Percentiles rank a stretch among this genome's conserved stretches.
These are phyloP conservation scores for Antheraea assamensis DNA, from an alignment of 2,888 invertebrate genomes.

Conservation along the genomic window DNA sequence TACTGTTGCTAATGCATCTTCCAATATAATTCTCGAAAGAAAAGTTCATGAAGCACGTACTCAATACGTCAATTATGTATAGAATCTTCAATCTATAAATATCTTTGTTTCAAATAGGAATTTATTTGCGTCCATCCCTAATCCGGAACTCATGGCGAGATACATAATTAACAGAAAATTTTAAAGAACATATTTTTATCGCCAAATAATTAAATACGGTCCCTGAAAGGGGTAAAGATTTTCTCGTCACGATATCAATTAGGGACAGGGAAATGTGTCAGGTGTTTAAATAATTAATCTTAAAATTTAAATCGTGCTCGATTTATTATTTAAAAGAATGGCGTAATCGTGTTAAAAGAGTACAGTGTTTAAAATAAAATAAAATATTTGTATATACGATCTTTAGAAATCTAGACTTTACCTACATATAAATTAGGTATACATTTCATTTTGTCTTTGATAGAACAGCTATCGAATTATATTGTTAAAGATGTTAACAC, in stretches of 20 bases:
- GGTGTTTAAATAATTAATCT: constrained; percentile 26
- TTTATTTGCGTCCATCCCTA: constrained; percentile 43
- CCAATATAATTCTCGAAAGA: not conserved
- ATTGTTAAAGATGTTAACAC: too few relatives aligned
- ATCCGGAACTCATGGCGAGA: constrained; percentile 46
- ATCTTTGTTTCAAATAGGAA: constrained; percentile 32
- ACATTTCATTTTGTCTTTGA: too few relatives aligned
- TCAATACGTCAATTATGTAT: not conserved
- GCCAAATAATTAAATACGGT: constrained; percentile 63
- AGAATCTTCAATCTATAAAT: not conserved
- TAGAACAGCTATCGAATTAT: too few relatives aligned
- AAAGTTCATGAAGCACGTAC: not conserved
- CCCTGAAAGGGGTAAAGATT: constrained; percentile 70
- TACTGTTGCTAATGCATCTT: not conserved
- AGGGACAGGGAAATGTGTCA: constrained; percentile 60
- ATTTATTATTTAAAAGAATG: constrained; percentile 15
- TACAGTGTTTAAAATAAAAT: not conserved
- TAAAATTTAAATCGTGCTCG: constrained; percentile 21
- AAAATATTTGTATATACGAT: too few relatives aligned
- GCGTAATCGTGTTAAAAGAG: not conserved
- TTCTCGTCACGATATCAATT: constrained; percentile 64
- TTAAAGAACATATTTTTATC: constrained; percentile 70
- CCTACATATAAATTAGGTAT: too few relatives aligned
- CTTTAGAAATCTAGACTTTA: too few relatives aligned
- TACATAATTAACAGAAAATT: constrained; percentile 67